Evolutionary conservation across 2,113 vertebrate species (phyloP).

Genomic region (Tetrao urogallus): DNA sequence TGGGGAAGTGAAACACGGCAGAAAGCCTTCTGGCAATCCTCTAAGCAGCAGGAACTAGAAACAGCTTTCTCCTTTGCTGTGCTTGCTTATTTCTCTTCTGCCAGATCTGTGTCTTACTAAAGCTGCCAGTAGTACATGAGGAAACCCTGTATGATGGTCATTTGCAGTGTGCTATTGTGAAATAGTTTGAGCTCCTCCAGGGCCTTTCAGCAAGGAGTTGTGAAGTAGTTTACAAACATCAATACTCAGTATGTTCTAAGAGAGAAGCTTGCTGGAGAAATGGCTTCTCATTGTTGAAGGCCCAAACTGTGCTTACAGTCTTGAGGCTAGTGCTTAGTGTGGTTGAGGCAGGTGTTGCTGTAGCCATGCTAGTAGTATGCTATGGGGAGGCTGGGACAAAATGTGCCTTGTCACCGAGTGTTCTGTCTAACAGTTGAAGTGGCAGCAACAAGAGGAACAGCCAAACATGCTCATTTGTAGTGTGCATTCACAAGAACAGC

Average conservation of each 20-base stretch:
- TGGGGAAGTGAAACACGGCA: neutral
- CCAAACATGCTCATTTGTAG: accelerated
- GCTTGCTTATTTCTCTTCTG: neutral
- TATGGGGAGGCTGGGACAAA: neutral
- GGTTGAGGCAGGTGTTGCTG: neutral
- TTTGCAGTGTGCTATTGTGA: neutral
- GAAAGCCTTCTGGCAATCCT: neutral
- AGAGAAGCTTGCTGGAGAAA: neutral
- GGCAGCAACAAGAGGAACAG: neutral
- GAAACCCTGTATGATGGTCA: neutral
- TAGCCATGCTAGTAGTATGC: accelerated
- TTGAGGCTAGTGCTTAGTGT: neutral
- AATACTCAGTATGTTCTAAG: neutral
- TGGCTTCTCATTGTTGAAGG: neutral
- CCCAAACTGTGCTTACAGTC: neutral
- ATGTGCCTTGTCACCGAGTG: no score
- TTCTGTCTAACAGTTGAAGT: accelerated
- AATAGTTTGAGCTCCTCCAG: neutral
- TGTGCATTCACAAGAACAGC: accelerated
- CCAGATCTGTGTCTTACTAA: neutral
- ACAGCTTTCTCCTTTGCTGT: neutral
- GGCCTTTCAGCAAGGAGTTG: neutral
- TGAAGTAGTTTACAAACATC: neutral
- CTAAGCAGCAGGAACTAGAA: neutral
- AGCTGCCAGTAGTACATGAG: neutral